Evolutionary conservation across 1,140 invertebrate genomes (phyloP).

Genomic region (Steinernema feltiae): DNA sequence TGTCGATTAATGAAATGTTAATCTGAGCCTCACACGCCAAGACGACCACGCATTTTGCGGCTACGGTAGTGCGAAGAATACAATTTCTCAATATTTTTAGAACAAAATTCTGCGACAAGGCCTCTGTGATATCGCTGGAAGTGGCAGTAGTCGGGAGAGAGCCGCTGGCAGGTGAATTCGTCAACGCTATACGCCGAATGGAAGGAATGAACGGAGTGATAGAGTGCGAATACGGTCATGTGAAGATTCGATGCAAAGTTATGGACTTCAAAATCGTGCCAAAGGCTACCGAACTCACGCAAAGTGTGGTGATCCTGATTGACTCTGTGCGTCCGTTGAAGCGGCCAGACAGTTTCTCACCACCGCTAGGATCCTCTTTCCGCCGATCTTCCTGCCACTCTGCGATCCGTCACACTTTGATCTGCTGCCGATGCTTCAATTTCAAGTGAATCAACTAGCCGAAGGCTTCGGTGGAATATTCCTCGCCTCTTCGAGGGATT

Average conservation of each 20-base stretch:
- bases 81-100: background rate
- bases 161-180: background rate
- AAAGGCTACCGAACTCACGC: background rate
- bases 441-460: constrained; percentile 5
- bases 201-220: background rate
- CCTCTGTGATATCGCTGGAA: background rate
- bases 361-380: background rate
- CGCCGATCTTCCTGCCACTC: constrained; percentile 18
- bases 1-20: too few relatives aligned
- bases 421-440: constrained; percentile 18
- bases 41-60: too few relatives aligned
- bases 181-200: background rate
- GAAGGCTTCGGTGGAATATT: background rate
- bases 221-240: background rate
- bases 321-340: background rate
- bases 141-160: background rate
- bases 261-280: background rate
- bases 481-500: background rate
- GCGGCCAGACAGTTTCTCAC: background rate
- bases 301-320: constrained; percentile 1
- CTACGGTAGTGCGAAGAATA: too few relatives aligned
- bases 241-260: background rate
- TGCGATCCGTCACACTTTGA: constrained; percentile 26
- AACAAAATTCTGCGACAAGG: background rate
- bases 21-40: too few relatives aligned